Base-by-base conservation (phyloP, 1,140 invertebrate genomes). In the Monomorium pharaonis region DNA sequence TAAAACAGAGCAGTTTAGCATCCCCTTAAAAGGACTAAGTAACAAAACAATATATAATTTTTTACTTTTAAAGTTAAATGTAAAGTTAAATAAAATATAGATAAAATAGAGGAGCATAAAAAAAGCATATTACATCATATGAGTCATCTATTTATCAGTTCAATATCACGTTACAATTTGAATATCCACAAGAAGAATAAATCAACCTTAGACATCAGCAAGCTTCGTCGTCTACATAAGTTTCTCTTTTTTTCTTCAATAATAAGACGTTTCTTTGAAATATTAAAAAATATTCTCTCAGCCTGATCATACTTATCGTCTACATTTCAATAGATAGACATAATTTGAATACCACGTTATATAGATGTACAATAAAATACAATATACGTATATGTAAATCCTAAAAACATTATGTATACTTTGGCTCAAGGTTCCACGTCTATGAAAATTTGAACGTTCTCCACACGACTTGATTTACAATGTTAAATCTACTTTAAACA, bases 281-380 rank as follows among this genome's bases (percentile, higher is more conserved):
- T 89, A 60, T 86, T 89, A 86, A 86, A 89, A 89, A 89, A 89
- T 89, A 89, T 47, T 86, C 74, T 84, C 21, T 77, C 30, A 16
- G 21, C 10, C 47, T 69, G 33, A 69, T 16, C 21, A 30, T 42
- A 24, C 51, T 54, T 51, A 12, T 63, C 14, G 30, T 67, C 33
- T 80, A 80, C 47, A 69, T 69, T 54, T 69, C 69, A 37, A 69
- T 80, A 54, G 44, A 80, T 42, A 67, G 47, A 51, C 30, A 42
- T 69, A 56, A 80, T 69, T 42, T 49, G 14, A 56, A 69, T n/a
- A 54, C 51, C 47, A 1, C n/a, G 5, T 67, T 18, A 21, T 24
- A 44, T 18, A 12, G 33, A 63, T 84, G 72, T 76, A 49, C 44
- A 63, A 27, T 84, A 76, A 84, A 77, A 84, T 84, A 76, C 18